Conservation (phyloP, 1,140 invertebrate genomes). For the Drosophila nigromelanica region DNA sequence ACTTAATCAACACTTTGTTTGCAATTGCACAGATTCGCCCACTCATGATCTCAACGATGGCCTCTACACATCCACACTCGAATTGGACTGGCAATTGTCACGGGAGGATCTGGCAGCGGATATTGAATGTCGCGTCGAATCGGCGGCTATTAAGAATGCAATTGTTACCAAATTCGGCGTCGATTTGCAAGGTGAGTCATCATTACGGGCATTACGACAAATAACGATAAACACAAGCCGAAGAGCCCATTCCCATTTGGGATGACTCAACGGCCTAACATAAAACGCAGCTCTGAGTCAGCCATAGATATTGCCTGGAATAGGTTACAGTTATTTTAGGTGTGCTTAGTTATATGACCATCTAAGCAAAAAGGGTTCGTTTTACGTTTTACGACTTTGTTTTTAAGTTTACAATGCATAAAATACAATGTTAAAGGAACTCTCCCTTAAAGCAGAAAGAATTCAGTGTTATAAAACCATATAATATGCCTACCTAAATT, state of each 20-base stretch:
- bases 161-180: conserved; percentile 86
- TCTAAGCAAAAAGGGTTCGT: conserved; percentile 28
- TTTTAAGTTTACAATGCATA: conserved; percentile 43
- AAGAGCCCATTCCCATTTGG: background rate
- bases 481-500: too few relatives aligned
- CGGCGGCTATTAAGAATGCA: conserved; percentile 87
- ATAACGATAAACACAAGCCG: conserved; percentile 11
- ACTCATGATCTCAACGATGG: conserved; percentile 85
- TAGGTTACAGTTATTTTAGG: conserved; percentile 36
- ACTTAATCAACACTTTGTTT: conserved; percentile 8
- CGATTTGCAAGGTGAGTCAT: conserved; percentile 90
- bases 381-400: conserved; percentile 58
- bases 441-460: background rate
- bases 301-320: conserved; percentile 22
- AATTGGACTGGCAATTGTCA: conserved; percentile 88
- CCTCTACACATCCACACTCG: conserved; percentile 87
- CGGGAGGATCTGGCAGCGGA: conserved; percentile 90
- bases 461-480: too few relatives aligned
- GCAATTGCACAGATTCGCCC: conserved; percentile 63
- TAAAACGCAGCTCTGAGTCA: conserved; percentile 18
- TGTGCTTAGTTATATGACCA: conserved; percentile 43
- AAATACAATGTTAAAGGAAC: conserved; percentile 15
- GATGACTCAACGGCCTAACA: conserved; percentile 24
- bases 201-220: background rate
- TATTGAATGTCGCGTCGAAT: conserved; percentile 91